phyloP scores from a whole-genome alignment of 2,113 vertebrate species.

The Orthochromis indermauri region DNA sequence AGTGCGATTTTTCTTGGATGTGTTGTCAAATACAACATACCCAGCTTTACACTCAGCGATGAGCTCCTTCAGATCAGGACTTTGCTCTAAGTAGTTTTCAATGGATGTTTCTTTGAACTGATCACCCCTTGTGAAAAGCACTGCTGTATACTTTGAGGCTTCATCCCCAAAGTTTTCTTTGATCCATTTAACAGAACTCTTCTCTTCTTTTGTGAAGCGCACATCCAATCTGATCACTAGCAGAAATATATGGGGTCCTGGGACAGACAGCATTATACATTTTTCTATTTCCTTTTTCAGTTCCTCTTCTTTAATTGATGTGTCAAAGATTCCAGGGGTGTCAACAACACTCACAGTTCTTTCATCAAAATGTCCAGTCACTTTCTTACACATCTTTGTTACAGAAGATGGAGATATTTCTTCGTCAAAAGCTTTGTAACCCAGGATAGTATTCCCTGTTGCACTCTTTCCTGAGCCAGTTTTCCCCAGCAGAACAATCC shows the following conservation, averaged over 20 bases:
- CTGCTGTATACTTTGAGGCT: background rate
- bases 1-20: background rate
- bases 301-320: background rate
- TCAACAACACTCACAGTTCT: conserved; percentile 40
- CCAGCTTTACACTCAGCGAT: background rate
- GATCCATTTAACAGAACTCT: conserved; percentile 6
- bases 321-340: conserved; percentile 60
- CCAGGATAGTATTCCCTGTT: conserved; percentile 54
- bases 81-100: background rate
- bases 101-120: background rate
- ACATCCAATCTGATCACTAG: conserved; percentile 25
- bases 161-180: conserved; percentile 31
- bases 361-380: background rate
- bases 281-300: conserved; percentile 18
- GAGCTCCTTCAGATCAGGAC: background rate
- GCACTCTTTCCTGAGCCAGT: conserved; percentile 53
- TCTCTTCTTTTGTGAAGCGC: conserved; percentile 31
- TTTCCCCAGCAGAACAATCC: conserved; percentile 46
- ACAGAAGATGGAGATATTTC: background rate
- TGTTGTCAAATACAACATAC: conserved; percentile 37
- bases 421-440: background rate
- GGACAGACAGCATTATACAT: conserved; percentile 32
- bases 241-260: conserved; percentile 53
- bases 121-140: conserved; percentile 29
- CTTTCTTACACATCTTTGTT: background rate